phyloP scores from a whole-genome alignment of 1,140 invertebrate species.

The Drosophila prosaltans region DNA sequence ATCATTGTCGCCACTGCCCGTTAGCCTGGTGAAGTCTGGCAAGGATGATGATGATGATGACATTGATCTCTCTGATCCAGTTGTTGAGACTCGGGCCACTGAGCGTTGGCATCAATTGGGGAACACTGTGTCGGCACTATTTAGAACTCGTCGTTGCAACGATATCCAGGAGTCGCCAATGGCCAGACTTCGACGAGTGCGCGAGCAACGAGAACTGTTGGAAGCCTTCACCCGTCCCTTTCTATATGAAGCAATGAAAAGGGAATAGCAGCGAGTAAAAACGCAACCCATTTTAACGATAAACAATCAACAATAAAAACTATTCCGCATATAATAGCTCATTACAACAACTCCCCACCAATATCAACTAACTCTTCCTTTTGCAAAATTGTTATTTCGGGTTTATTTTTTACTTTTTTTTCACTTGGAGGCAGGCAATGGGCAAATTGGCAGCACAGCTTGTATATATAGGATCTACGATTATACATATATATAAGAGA shows the following conservation, averaged over 20 bases:
- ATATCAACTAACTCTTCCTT: background rate
- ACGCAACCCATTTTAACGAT: too few relatives aligned
- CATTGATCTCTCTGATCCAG: background rate
- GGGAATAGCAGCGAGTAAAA: conserved; percentile 8
- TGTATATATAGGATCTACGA: conserved; percentile 20
- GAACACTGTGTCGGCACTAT: conserved; percentile 50
- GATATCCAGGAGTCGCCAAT: conserved; percentile 22
- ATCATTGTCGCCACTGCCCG: background rate
- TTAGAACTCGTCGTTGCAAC: conserved; percentile 46
- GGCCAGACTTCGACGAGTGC: conserved; percentile 43
- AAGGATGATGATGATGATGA: background rate
- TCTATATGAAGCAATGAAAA: conserved; percentile 34
- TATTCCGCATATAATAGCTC: background rate
- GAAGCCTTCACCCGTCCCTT: conserved; percentile 61
- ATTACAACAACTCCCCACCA: background rate
- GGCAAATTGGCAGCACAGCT: conserved; percentile 64
- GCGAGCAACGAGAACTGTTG: conserved; percentile 60
- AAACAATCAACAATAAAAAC: background rate
- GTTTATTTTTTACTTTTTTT: background rate
- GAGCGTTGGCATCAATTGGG: conserved; percentile 62
- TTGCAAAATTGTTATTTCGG: conserved; percentile 11
- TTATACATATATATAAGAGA: background rate
- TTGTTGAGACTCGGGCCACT: conserved; percentile 33
- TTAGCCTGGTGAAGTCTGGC: background rate
- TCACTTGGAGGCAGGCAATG: conserved; percentile 46